Percentiles rank a stretch among this genome's conserved stretches.
Conservation (phyloP, 2,113 vertebrate genomes). For the Myrmecobius fasciatus region DNA sequence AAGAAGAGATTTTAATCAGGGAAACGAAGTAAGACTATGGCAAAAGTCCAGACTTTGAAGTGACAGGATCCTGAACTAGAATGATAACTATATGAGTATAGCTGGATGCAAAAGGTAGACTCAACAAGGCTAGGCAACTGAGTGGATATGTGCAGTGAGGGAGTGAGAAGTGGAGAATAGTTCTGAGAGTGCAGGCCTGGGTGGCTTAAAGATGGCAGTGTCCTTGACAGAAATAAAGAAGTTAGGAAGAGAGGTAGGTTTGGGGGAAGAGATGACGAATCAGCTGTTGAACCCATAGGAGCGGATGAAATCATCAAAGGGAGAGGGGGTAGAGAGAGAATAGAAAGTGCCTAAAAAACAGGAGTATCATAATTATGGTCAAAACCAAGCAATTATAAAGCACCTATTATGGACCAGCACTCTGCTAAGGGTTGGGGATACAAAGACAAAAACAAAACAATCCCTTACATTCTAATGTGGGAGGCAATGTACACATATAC, state of each 20-base stretch:
- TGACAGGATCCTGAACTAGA: background rate
- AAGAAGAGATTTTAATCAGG: background rate
- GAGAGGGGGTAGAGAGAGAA: background rate
- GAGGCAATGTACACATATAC: background rate
- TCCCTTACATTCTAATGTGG: background rate
- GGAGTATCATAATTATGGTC: background rate
- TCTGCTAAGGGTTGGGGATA: background rate
- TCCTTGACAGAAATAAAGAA: background rate
- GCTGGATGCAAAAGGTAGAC: background rate
- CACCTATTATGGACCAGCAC: too few species aligned
- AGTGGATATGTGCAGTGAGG: background rate
- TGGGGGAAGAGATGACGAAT: background rate
- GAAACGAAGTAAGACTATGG: background rate
- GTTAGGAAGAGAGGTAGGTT: background rate
- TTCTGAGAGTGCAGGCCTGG: background rate
- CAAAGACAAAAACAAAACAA: background rate
- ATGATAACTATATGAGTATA: background rate
- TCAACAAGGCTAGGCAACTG: background rate
- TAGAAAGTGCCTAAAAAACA: background rate
- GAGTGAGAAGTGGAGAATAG: background rate
- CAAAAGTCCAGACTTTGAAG: background rate
- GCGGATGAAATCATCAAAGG: background rate
- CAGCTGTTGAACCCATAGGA: background rate
- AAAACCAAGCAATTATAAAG: background rate
- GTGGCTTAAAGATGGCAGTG: background rate